These are phyloP conservation scores for Octopus bimaculoides DNA, from an alignment of 1,140 invertebrate genomes.

Conservation along the genomic window DNA sequence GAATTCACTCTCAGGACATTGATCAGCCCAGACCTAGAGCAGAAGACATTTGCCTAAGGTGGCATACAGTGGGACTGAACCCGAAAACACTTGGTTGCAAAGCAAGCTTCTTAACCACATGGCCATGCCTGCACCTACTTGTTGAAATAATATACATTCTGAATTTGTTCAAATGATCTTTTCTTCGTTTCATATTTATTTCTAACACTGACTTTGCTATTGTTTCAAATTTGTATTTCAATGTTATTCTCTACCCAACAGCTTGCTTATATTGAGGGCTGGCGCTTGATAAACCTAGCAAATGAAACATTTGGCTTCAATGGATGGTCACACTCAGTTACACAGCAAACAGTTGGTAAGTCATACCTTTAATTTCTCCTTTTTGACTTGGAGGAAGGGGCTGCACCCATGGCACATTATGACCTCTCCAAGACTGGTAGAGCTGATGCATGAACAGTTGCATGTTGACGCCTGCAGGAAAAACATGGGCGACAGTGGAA, in stretches of 20 bases:
- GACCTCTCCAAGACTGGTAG: no score
- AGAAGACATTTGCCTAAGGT: no score
- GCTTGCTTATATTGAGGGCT: slow-evolving; percentile 60
- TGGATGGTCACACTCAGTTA: slow-evolving; percentile 61
- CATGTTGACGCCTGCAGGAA: no score
- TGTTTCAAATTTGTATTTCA: background rate
- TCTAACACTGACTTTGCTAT: background rate
- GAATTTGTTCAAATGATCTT: background rate
- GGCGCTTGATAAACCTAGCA: slow-evolving; percentile 57
- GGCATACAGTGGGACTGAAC: no score
- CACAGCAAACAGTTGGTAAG: slow-evolving; percentile 58
- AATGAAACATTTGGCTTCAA: slow-evolving; percentile 62
- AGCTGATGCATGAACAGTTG: no score
- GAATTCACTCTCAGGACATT: no score
- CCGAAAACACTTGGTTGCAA: no score
- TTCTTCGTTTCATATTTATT: background rate
- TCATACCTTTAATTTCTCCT: background rate
- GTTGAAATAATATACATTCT: background rate
- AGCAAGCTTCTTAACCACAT: no score
- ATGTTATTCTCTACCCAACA: slow-evolving; percentile 21
- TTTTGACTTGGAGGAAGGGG: no score
- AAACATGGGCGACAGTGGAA: no score
- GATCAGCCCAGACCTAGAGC: no score
- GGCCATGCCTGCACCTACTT: background rate
- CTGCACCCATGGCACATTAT: no score